Percentiles rank a stretch among this genome's conserved stretches.
These are phyloP conservation scores for Kryptopterus vitreolus DNA, from an alignment of 2,797 vertebrate species.

Conservation along the genomic window DNA sequence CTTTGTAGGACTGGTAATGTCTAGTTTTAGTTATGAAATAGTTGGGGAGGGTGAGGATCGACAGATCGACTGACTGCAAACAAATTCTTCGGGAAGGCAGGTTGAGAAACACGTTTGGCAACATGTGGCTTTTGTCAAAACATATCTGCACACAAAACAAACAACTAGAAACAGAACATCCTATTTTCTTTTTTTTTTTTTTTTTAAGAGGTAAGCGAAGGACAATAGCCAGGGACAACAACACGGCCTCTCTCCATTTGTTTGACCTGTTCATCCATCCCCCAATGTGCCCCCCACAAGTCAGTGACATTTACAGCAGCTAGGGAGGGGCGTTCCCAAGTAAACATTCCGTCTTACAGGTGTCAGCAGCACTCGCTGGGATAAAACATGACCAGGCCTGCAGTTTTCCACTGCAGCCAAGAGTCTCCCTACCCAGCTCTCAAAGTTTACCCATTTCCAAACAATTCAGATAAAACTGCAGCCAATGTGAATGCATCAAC, in stretches of 20 bases:
- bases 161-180: slow-evolving; percentile 46
- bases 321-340: slow-evolving; percentile 63
- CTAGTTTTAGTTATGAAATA: slow-evolving; percentile 50
- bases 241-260: too few relatives aligned
- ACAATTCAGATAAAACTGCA: slow-evolving; percentile 15
- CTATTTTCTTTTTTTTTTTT: too few relatives aligned
- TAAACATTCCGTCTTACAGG: slow-evolving; percentile 80
- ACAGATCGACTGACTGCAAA: slow-evolving; percentile 53
- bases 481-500: background rate
- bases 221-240: slow-evolving; percentile 27
- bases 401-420: slow-evolving; percentile 53
- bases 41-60: slow-evolving; percentile 4
- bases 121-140: slow-evolving; percentile 62
- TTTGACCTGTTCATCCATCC: slow-evolving; percentile 1
- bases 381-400: slow-evolving; percentile 85
- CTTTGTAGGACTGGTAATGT: slow-evolving; percentile 51
- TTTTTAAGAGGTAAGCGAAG: slow-evolving; percentile 32
- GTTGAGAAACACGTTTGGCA: slow-evolving; percentile 70
- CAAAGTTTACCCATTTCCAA: slow-evolving; percentile 50
- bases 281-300: slow-evolving; percentile 4
- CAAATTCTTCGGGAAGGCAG: slow-evolving; percentile 56
- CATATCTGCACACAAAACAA: slow-evolving; percentile 49
- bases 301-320: slow-evolving; percentile 58
- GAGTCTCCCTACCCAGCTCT: slow-evolving; percentile 50
- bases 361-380: slow-evolving; percentile 76